These are phyloP conservation scores for Catocala sponsa DNA, from an alignment of 2,888 invertebrate genomes.

Conservation along the genomic window DNA sequence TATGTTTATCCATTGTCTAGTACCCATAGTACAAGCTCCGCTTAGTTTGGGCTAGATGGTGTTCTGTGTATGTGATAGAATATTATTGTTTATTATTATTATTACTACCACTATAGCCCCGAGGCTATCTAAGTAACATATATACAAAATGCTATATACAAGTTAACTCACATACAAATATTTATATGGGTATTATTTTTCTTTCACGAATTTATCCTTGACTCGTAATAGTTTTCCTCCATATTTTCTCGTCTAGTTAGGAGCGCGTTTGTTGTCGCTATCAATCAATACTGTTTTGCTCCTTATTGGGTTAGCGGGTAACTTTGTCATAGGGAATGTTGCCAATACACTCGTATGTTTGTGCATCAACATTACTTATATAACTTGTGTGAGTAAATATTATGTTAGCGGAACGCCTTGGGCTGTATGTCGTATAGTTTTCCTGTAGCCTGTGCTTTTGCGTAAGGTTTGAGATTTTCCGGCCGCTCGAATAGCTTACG, in stretches of 20 bases:
- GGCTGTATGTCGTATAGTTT: not conserved
- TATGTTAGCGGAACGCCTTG: not conserved
- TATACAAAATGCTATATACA: too few species aligned
- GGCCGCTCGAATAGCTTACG: too few species aligned
- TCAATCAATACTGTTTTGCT: constrained; percentile 43
- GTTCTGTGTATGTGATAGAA: too few species aligned
- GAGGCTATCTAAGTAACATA: too few species aligned
- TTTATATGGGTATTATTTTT: not conserved
- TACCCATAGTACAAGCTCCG: too few species aligned
- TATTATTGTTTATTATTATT: too few species aligned
- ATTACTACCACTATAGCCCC: too few species aligned
- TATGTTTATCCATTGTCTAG: too few species aligned
- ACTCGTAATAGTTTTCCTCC: constrained; percentile 9
- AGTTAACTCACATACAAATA: not conserved
- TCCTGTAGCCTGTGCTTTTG: too few species aligned
- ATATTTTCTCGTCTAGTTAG: constrained; percentile 9
- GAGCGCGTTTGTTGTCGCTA: constrained; percentile 28
- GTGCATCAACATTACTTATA: constrained; percentile 14
- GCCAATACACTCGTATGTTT: constrained; percentile 9
- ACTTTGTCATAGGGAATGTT: constrained; percentile 27
- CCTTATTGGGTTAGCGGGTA: constrained; percentile 36
- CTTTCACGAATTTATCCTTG: constrained; percentile 1
- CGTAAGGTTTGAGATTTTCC: too few species aligned
- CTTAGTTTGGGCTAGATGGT: too few species aligned
- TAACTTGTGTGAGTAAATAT: constrained; percentile 15